Conservation (phyloP, 2,888 invertebrate genomes). For the Arrhopalites spinosus region DNA sequence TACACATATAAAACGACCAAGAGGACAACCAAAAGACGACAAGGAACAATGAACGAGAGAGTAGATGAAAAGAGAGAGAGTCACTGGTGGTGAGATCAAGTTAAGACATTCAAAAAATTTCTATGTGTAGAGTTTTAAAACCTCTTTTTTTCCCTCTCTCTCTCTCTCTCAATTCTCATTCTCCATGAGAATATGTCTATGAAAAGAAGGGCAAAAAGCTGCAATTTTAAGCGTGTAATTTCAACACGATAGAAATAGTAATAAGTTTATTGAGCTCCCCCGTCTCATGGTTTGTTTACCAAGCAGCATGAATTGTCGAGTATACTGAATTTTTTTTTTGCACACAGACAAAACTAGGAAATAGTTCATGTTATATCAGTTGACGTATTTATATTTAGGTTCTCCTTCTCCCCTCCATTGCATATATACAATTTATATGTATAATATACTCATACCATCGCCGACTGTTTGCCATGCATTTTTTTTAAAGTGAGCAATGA, state of each 20-base stretch:
- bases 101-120: background rate
- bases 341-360: background rate
- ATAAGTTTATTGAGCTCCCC: conserved; percentile 27
- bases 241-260: conserved; percentile 18
- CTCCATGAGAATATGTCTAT: background rate
- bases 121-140: background rate
- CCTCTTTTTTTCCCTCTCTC: background rate
- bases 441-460: too few species aligned
- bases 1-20: background rate
- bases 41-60: conserved; percentile 26
- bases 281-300: conserved; percentile 28
- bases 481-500: background rate
- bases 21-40: background rate
- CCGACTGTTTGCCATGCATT: too few species aligned
- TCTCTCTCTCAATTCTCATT: background rate
- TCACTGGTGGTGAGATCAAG: background rate
- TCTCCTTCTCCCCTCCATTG: background rate
- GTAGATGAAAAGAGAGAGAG: background rate
- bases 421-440: too few species aligned
- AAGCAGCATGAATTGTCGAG: conserved; percentile 21
- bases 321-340: background rate
- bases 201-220: conserved; percentile 1
- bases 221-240: conserved; percentile 24
- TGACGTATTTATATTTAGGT: too few species aligned
- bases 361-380: too few species aligned